phyloP scores from a whole-genome alignment of 2,797 vertebrate genomes.

The Trachops cirrhosus region DNA sequence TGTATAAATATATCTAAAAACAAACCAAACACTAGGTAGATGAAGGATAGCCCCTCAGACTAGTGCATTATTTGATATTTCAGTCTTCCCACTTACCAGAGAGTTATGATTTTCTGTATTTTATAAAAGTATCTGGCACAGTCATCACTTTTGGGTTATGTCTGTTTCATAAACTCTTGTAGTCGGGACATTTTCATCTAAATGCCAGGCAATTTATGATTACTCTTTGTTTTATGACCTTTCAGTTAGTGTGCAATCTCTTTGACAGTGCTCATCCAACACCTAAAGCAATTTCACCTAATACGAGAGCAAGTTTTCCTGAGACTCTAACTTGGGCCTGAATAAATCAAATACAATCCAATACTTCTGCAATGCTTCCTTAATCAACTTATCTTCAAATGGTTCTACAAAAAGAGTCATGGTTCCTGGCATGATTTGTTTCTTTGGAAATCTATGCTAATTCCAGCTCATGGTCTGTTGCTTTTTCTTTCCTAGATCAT shows the following conservation, averaged over 20 bases:
- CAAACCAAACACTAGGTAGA: background rate
- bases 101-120: conserved; percentile 5
- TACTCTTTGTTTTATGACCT: conserved; percentile 65
- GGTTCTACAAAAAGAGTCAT: conserved; percentile 13
- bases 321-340: conserved; percentile 38
- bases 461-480: background rate
- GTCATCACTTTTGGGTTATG: conserved; percentile 19
- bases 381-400: conserved; percentile 59
- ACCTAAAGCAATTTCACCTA: conserved; percentile 67
- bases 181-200: conserved; percentile 47
- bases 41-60: background rate
- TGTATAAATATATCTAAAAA: background rate
- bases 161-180: conserved; percentile 50
- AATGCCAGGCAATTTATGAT: conserved; percentile 65
- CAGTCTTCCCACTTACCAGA: background rate
- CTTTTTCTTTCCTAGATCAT: background rate
- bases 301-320: conserved; percentile 40
- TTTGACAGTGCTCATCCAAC: conserved; percentile 70
- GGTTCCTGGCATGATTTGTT: conserved; percentile 53
- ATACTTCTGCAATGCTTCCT: conserved; percentile 37
- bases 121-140: conserved; percentile 2
- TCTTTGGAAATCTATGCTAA: conserved; percentile 50
- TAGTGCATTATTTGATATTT: background rate
- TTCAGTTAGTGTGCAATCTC: conserved; percentile 51
- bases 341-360: conserved; percentile 66